Conservation (phyloP, 2,888 invertebrate genomes). For the Schrankia costaestrigalis region DNA sequence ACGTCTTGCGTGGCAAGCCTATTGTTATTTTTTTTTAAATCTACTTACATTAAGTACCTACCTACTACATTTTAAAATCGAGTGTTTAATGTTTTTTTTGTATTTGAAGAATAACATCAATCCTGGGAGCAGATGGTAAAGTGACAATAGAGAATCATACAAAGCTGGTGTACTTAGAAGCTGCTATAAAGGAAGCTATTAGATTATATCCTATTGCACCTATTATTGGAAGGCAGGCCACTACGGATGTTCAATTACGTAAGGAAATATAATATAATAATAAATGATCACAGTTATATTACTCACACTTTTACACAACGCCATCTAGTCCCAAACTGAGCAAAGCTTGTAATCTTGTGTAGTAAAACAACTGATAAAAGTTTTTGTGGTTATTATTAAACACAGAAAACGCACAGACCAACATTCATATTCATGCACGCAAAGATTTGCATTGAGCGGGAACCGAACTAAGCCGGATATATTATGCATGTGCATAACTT, state of each 20-base stretch:
- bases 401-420: too few relatives aligned
- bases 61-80: too few relatives aligned
- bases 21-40: too few relatives aligned
- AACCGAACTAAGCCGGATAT: not conserved
- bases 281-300: not conserved
- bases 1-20: too few relatives aligned
- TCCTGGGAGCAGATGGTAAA: conserved; percentile 14
- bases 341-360: too few relatives aligned
- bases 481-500: too few relatives aligned
- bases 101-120: conserved; percentile 14
- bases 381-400: not conserved
- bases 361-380: not conserved
- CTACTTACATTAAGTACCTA: too few relatives aligned
- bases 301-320: too few relatives aligned
- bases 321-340: not conserved
- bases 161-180: conserved; percentile 22
- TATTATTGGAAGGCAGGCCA: conserved; percentile 12
- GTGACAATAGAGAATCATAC: conserved; percentile 15
- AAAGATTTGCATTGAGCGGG: too few relatives aligned
- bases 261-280: conserved; percentile 1
- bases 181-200: conserved; percentile 25
- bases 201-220: conserved; percentile 26
- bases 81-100: not conserved
- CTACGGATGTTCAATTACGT: conserved; percentile 17
- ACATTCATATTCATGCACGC: too few relatives aligned